These are phyloP conservation scores for Ennomos fuscantarius DNA, from an alignment of 2,888 invertebrate genomes.

Conservation along the genomic window DNA sequence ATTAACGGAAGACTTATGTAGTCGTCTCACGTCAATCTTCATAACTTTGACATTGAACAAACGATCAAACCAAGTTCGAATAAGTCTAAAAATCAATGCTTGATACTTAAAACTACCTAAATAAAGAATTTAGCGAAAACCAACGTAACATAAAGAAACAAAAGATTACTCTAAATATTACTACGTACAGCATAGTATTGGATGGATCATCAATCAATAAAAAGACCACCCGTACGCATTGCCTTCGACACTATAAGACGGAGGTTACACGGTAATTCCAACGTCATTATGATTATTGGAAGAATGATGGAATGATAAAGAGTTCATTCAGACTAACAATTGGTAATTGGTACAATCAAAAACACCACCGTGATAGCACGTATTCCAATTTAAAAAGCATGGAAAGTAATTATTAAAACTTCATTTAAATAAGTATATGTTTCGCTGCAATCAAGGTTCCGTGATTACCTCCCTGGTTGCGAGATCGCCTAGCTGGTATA, in stretches of 20 bases:
- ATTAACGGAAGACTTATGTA: conserved; percentile 2
- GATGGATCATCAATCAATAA: conserved; percentile 10
- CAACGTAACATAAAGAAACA: conserved; percentile 14
- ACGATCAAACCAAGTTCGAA: conserved; percentile 5
- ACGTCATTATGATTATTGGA: too few relatives aligned
- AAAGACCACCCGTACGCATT: conserved; percentile 22
- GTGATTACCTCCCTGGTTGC: too few relatives aligned
- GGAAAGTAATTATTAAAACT: too few relatives aligned
- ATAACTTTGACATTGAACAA: conserved; percentile 23
- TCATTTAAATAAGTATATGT: too few relatives aligned
- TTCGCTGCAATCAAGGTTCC: too few relatives aligned
- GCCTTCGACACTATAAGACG: neutral
- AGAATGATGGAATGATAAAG: too few relatives aligned
- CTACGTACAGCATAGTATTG: neutral
- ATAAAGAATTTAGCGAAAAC: conserved; percentile 21
- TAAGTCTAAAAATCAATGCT: conserved; percentile 3
- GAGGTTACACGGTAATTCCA: too few relatives aligned
- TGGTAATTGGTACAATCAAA: too few relatives aligned
- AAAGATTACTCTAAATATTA: conserved; percentile 4
- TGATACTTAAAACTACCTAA: conserved; percentile 6
- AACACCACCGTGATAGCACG: too few relatives aligned
- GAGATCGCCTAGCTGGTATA: too few relatives aligned
- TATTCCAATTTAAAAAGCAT: too few relatives aligned
- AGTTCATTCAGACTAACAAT: too few relatives aligned
- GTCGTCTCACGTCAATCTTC: conserved; percentile 13